phyloP scores from a whole-genome alignment of 2,797 vertebrate genomes.

The Microctenopoma steveboyesi region DNA sequence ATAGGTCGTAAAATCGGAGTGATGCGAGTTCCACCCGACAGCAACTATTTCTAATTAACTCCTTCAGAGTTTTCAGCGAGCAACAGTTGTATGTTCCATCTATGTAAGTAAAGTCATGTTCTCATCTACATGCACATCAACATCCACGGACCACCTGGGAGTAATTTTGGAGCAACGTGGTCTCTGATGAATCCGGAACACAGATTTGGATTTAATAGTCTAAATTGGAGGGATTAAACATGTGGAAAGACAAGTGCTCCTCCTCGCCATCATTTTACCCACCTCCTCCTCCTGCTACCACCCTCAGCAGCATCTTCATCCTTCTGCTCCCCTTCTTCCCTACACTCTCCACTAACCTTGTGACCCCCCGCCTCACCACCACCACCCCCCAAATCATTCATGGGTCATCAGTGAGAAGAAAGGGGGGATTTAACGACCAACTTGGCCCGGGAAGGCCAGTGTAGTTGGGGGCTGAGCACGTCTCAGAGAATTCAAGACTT shows the following conservation, averaged over 20 bases:
- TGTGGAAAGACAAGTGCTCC: conserved; percentile 69
- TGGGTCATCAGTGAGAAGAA: conserved; percentile 79
- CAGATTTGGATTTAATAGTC: conserved; percentile 75
- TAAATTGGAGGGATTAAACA: conserved; percentile 77
- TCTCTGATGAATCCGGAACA: conserved; percentile 70
- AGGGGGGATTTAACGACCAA: conserved; percentile 78
- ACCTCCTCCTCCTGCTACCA: background rate
- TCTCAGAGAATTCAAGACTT: conserved; percentile 65
- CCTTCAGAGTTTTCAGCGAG: background rate
- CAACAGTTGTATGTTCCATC: conserved; percentile 29
- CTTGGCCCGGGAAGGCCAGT: conserved; percentile 59
- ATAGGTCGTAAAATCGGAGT: background rate
- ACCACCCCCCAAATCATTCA: conserved; percentile 69
- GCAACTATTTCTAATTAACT: conserved; percentile 9
- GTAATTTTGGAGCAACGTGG: conserved; percentile 69
- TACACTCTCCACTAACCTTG: conserved; percentile 59
- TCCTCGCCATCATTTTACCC: conserved; percentile 35
- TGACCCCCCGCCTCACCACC: conserved; percentile 46
- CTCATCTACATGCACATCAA: conserved; percentile 20
- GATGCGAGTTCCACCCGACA: conserved; percentile 9
- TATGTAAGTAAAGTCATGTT: conserved; percentile 7
- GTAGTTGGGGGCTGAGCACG: conserved; percentile 54
- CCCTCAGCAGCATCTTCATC: conserved; percentile 33
- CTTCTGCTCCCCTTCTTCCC: conserved; percentile 9
- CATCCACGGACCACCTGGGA: conserved; percentile 65